Evolutionary conservation across 2,797 vertebrate species (phyloP).

Genomic region (Sebastes matsubarae): DNA sequence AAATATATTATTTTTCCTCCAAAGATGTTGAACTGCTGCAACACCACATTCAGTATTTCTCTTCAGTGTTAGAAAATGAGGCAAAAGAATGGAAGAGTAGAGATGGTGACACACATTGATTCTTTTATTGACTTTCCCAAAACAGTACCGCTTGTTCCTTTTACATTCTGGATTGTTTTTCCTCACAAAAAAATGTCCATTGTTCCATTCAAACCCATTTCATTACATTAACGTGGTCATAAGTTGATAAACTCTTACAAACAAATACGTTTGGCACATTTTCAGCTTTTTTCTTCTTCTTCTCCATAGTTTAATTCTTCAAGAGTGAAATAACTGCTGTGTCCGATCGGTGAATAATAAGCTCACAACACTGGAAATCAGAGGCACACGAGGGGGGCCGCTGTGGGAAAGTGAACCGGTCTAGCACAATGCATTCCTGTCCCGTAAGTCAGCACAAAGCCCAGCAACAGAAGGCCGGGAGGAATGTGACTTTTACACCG

Average conservation of each 20-base stretch:
- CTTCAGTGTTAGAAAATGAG: constrained; percentile 10
- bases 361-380: constrained; percentile 49
- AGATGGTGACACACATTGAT: constrained; percentile 39
- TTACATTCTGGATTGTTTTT: constrained; percentile 34
- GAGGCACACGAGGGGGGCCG: constrained; percentile 56
- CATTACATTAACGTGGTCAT: not conserved
- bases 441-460: constrained; percentile 69
- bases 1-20: not conserved
- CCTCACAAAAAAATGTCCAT: constrained; percentile 12
- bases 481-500: constrained; percentile 72
- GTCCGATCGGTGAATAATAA: constrained; percentile 31
- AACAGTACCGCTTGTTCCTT: constrained; percentile 44
- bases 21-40: not conserved
- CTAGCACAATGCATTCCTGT: constrained; percentile 74
- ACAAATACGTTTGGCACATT: constrained; percentile 36
- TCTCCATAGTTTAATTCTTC: not conserved
- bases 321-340: not conserved
- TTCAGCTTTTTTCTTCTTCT: constrained; percentile 4
- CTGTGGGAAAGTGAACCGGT: constrained; percentile 68
- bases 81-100: constrained; percentile 15
- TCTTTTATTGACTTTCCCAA: constrained; percentile 59
- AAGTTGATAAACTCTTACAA: not conserved
- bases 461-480: constrained; percentile 64
- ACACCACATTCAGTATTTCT: not conserved
- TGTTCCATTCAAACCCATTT: not conserved